phyloP scores from a whole-genome alignment of 2,888 invertebrate genomes.

The Ochropacha duplaris region DNA sequence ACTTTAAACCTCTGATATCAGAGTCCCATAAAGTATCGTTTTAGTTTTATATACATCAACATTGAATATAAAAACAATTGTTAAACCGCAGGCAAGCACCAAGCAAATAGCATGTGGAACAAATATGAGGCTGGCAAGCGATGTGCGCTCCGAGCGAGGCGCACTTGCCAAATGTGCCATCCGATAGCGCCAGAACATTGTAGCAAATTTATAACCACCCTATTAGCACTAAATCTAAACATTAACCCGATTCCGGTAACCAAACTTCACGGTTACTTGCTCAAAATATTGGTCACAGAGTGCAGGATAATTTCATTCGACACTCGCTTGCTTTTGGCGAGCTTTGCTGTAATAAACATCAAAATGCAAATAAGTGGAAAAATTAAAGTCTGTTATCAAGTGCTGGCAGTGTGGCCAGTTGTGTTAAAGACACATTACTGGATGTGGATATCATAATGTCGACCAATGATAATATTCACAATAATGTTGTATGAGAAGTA shows the following conservation, averaged over 20 bases:
- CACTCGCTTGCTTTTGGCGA: conserved; percentile 45
- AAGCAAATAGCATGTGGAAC: conserved; percentile 51
- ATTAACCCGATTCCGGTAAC: conserved; percentile 80
- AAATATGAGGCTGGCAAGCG: conserved; percentile 70
- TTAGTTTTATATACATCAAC: conserved; percentile 14
- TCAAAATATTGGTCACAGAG: conserved; percentile 66
- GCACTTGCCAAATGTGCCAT: conserved; percentile 79
- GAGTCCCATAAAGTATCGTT: conserved; percentile 4
- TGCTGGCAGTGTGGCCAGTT: not conserved
- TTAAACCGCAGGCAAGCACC: conserved; percentile 56
- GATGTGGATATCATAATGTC: not conserved
- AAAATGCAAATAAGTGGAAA: conserved; percentile 28
- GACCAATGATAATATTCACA: not conserved
- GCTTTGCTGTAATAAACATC: conserved; percentile 29
- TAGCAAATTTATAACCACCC: conserved; percentile 78
- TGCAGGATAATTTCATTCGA: conserved; percentile 54
- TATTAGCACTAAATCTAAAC: conserved; percentile 83
- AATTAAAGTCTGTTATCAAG: conserved; percentile 10
- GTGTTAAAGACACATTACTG: not conserved
- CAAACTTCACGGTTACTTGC: conserved; percentile 69
- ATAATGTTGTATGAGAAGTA: not conserved
- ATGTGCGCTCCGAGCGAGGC: conserved; percentile 52
- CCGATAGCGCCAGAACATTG: conserved; percentile 80
- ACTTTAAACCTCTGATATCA: conserved; percentile 44
- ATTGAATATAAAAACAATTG: conserved; percentile 64